A percentile compares a stretch with the other conserved stretches of the same genome.
These are phyloP conservation scores for Babyrousa celebensis DNA, from an alignment of 2,797 vertebrate species.

Conservation along the genomic window DNA sequence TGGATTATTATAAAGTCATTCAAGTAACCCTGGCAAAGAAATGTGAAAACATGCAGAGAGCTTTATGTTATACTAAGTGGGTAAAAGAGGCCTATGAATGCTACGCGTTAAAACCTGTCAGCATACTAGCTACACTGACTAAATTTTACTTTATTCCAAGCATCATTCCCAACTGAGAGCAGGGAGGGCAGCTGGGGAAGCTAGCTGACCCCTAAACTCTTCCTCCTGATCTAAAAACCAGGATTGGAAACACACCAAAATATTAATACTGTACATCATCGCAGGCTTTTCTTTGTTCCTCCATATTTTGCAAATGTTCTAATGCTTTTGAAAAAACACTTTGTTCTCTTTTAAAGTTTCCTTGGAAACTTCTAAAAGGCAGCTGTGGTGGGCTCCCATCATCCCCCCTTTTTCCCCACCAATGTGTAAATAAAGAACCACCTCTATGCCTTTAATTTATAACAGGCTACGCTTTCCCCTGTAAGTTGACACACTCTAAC, in stretches of 20 bases:
- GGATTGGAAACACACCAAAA: background rate
- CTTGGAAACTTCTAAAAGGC: constrained; percentile 63
- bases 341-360: constrained; percentile 54
- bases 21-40: background rate
- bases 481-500: constrained; percentile 49
- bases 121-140: background rate
- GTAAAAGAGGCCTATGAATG: background rate
- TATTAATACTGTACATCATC: background rate
- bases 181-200: background rate
- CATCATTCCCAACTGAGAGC: background rate
- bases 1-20: background rate
- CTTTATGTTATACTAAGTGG: background rate
- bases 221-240: background rate
- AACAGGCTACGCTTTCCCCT: constrained; percentile 50
- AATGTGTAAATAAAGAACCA: constrained; percentile 74
- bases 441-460: constrained; percentile 13
- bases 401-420: background rate
- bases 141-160: background rate
- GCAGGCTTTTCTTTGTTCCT: background rate
- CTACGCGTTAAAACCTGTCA: background rate
- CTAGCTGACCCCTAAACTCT: background rate
- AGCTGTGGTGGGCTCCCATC: background rate
- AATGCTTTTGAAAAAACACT: background rate
- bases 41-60: constrained; percentile 9
- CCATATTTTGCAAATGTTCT: constrained; percentile 46